phyloP scores from a whole-genome alignment of 2,797 vertebrate species.

The Acropternis orthonyx region DNA sequence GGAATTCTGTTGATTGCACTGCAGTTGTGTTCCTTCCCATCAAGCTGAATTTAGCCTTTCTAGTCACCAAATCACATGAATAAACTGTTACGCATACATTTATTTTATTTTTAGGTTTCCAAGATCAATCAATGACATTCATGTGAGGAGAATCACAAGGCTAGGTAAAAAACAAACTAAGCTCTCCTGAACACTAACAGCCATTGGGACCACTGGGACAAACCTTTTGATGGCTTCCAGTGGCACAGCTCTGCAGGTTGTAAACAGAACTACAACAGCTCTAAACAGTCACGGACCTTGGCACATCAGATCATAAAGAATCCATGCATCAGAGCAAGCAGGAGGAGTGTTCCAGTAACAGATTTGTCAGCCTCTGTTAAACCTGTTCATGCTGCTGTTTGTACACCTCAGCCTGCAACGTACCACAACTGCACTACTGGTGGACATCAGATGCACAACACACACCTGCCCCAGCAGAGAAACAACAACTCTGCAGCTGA shows the following conservation, averaged over 20 bases:
- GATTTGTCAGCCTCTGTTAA: background rate
- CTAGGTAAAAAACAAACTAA: background rate
- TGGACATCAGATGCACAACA: background rate
- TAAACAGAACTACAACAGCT: background rate
- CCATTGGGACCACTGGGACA: background rate
- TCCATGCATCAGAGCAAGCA: background rate
- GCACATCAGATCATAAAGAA: background rate
- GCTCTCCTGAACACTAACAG: background rate
- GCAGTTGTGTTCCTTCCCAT: constrained; percentile 10
- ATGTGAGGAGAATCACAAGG: background rate
- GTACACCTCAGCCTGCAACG: background rate
- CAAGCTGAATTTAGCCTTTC: constrained; percentile 39
- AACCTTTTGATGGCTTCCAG: background rate
- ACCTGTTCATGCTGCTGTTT: background rate
- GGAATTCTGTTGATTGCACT: constrained; percentile 15
- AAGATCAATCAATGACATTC: constrained; percentile 47
- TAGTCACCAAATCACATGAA: constrained; percentile 36
- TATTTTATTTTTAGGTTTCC: constrained; percentile 41
- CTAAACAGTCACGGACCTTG: background rate
- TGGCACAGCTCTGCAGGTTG: background rate
- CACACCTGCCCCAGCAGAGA: background rate
- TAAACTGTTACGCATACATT: background rate
- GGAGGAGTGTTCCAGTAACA: background rate
- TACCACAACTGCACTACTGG: background rate
- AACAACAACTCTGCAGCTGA: background rate